Conservation (phyloP, 2,113 vertebrate species). For the Vireo altiloquus region DNA sequence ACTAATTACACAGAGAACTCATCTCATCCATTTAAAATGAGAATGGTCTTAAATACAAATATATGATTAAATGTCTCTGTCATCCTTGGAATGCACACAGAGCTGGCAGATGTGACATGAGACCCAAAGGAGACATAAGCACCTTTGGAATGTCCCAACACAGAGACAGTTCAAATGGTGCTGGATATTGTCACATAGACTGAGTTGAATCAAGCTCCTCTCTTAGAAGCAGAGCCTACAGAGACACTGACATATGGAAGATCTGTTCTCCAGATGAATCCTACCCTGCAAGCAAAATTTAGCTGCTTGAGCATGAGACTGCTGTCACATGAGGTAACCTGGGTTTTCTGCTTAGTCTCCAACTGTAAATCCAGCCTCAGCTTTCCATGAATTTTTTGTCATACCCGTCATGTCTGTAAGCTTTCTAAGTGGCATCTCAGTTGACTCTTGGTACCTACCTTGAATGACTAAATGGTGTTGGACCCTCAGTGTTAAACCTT, state of each 20-base stretch:
- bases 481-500: neutral
- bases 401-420: neutral
- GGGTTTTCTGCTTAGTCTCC: neutral
- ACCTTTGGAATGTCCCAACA: neutral
- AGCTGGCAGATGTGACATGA: neutral
- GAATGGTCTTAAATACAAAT: no score
- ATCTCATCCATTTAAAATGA: fast-evolving
- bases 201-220: neutral
- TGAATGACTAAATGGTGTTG: neutral
- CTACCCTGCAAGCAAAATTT: neutral
- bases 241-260: neutral
- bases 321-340: neutral
- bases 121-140: neutral
- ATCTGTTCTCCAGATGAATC: neutral
- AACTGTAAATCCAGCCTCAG: neutral
- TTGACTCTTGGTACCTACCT: neutral
- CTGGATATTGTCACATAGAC: neutral
- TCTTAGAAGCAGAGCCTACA: neutral
- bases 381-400: neutral
- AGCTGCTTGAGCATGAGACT: neutral
- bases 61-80: no score
- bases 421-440: neutral
- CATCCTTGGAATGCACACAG: neutral
- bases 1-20: neutral
- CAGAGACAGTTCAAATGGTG: neutral